Base-by-base conservation (phyloP, 2,113 vertebrate species). In the Calcarius ornatus region DNA sequence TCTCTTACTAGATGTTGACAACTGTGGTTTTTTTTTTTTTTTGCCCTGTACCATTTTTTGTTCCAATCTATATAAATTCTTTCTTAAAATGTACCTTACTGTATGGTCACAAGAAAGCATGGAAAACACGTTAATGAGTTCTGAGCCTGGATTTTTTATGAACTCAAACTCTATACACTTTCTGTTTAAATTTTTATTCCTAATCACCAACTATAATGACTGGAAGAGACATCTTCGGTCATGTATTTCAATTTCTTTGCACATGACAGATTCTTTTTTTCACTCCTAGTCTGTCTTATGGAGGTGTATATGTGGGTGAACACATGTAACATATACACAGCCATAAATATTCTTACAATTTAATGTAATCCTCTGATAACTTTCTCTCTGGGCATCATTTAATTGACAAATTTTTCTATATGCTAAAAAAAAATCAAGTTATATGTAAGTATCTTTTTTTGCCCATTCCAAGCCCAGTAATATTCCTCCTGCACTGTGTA, bases 81-180 rank as follows among this genome's bases (percentile, higher is more conserved):
- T 94, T 96, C 94, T 28, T 56, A 86, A 96, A 96, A 80, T 69
- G 24, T 16, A 80, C 21, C 81, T 90, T 87, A 73, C 11, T 38
- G 3, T 57, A 75, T 81, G 15, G 77, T 92, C 63, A 47, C 82
- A 88, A 90, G 25, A 73, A 88, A 86, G 2, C 13, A 71, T n/a
- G 68, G 40, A 28, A 91, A 92, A 90, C 56, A 93, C 65, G 33
- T 12, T 94, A 94, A 89, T 81, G 28, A 80, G 6, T 92, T 92
- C 51, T 79, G n/a, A 95, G 76, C 35, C 43, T 57, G 9, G 35
- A 84, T 94, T 96, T 92, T 94, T 21, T n/a, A 92, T 87, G 78
- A 92, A 50, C 27, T 88, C 27, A 40, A 38, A 82, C 6, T 37
- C 9, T n/a, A 38, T 80, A 33, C 16, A 73, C 4, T 64, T 83